Evolutionary conservation across 2,888 invertebrate genomes (phyloP).

Genomic region (Dysmachus trigonus): DNA sequence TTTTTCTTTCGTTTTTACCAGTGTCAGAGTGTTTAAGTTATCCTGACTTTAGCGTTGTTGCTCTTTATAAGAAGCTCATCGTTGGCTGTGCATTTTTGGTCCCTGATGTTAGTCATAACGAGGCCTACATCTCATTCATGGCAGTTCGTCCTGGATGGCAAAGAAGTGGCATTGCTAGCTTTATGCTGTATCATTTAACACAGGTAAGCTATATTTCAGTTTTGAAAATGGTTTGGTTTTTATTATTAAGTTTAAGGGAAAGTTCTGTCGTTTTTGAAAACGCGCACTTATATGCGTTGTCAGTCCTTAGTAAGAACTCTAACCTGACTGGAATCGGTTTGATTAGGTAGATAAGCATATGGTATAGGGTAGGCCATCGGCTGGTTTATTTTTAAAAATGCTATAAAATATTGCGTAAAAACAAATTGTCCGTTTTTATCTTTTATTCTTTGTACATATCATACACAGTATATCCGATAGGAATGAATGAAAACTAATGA

Average conservation of each 20-base stretch:
- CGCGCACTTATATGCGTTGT: conserved; percentile 43
- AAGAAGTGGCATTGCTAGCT: conserved; percentile 80
- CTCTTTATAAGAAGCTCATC: conserved; percentile 80
- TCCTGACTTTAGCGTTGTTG: conserved; percentile 92
- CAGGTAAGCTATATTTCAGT: conserved; percentile 70
- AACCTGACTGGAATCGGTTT: too few relatives aligned
- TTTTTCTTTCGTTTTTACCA: conserved; percentile 57
- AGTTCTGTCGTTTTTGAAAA: not conserved
- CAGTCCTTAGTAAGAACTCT: too few relatives aligned
- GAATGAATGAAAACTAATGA: too few relatives aligned
- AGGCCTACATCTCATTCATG: conserved; percentile 90
- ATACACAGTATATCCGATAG: too few relatives aligned
- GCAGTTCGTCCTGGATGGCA: conserved; percentile 90
- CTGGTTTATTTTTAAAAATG: too few relatives aligned
- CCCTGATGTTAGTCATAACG: conserved; percentile 81
- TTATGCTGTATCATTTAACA: conserved; percentile 92
- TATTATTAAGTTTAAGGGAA: not conserved
- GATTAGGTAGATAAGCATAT: too few relatives aligned
- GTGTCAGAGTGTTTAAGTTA: conserved; percentile 90
- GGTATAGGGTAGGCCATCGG: too few relatives aligned
- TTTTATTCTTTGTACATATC: too few relatives aligned
- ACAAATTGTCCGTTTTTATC: too few relatives aligned
- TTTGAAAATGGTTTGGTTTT: not conserved
- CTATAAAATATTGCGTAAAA: too few relatives aligned
- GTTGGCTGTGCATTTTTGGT: conserved; percentile 92